These are phyloP conservation scores for Tipula vernalis DNA, from an alignment of 2,888 invertebrate genomes.

Conservation along the genomic window DNA sequence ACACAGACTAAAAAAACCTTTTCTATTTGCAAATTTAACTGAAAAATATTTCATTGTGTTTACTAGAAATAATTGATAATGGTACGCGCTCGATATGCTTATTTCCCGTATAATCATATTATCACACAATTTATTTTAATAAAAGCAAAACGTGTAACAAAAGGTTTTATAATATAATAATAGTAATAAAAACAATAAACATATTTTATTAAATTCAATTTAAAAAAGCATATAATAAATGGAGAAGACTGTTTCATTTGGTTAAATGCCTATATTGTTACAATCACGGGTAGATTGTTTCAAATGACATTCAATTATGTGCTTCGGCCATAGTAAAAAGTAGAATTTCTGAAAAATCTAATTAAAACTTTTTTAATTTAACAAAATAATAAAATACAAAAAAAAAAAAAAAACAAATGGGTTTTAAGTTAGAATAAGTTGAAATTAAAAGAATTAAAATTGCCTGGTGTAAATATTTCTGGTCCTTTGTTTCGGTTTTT, in stretches of 20 bases:
- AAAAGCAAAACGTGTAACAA: neutral
- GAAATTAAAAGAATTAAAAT: neutral
- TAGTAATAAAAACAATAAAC: neutral
- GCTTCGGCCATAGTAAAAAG: neutral
- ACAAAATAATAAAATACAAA: neutral
- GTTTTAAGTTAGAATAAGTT: neutral
- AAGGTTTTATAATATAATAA: neutral
- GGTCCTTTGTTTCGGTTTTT: too few species aligned
- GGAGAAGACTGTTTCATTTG: neutral
- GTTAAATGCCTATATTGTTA: neutral
- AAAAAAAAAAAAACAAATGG: neutral
- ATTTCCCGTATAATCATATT: too few species aligned
- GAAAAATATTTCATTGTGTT: too few species aligned
- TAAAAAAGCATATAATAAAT: neutral
- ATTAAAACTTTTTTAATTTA: slow-evolving; percentile 4
- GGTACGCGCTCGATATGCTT: too few species aligned
- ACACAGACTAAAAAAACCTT: too few species aligned
- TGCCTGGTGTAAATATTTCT: neutral
- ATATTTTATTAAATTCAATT: neutral
- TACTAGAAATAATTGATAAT: too few species aligned
- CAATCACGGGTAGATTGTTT: neutral
- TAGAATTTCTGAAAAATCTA: neutral
- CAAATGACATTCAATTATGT: neutral
- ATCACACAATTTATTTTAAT: neutral
- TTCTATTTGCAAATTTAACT: too few species aligned